Evolutionary conservation across 2,888 invertebrate genomes (phyloP).

Genomic region (Bhutanitis thaidina): DNA sequence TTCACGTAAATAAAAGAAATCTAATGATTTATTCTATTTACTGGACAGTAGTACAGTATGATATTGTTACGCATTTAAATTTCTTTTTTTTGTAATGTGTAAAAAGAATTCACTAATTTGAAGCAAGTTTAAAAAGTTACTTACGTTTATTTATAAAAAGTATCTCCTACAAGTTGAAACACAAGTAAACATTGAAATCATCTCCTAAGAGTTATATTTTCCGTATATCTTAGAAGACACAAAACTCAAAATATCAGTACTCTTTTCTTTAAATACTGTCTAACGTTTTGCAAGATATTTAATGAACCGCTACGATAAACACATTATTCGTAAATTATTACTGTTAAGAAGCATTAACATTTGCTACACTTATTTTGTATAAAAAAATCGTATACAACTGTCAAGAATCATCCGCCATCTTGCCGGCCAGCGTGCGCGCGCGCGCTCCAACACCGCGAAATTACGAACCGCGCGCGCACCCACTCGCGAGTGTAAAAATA

Average conservation of each 20-base stretch:
- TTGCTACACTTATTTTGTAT: slow-evolving; percentile 23
- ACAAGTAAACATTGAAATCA: background rate
- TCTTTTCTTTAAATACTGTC: background rate
- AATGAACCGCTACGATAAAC: background rate
- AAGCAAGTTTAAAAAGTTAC: background rate
- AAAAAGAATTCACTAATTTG: too few relatives aligned
- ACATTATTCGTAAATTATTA: slow-evolving; percentile 3
- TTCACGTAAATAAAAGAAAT: too few relatives aligned
- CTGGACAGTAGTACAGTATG: too few relatives aligned
- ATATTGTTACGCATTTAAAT: too few relatives aligned
- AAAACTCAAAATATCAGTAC: background rate
- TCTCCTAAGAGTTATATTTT: background rate
- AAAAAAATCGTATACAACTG: slow-evolving; percentile 36
- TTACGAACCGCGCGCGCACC: slow-evolving; percentile 71
- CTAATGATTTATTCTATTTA: too few relatives aligned
- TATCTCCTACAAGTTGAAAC: slow-evolving; percentile 4
- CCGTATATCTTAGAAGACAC: background rate
- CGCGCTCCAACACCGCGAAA: slow-evolving; percentile 77
- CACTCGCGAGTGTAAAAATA: slow-evolving; percentile 74
- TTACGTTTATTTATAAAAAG: slow-evolving; percentile 12
- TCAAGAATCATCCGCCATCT: slow-evolving; percentile 64
- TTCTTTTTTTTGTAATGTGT: too few relatives aligned
- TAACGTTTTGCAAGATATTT: background rate
- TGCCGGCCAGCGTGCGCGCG: slow-evolving; percentile 73
- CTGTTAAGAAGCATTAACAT: background rate